A percentile compares a stretch with the other conserved stretches of the same genome.
Evolutionary conservation across 2,113 vertebrate genomes (phyloP).

Genomic region (Candoia aspera): DNA sequence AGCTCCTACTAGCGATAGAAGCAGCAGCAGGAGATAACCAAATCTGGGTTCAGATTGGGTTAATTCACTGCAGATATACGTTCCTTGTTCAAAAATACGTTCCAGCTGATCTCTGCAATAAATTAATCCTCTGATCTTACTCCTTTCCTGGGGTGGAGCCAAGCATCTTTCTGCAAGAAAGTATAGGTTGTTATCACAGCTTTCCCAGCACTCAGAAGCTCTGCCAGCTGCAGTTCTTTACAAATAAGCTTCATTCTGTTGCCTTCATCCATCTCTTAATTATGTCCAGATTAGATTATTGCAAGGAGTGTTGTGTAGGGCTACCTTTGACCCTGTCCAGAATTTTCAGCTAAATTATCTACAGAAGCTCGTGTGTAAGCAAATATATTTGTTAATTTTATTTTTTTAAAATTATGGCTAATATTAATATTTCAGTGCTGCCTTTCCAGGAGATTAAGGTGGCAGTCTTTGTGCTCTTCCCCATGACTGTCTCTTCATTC

Average conservation of each 20-base stretch:
- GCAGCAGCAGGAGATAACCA: not conserved
- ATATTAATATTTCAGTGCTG: not conserved
- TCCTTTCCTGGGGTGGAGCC: conserved; percentile 1
- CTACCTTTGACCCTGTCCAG: conserved; percentile 1
- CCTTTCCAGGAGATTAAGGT: not conserved
- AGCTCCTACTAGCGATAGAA: not conserved
- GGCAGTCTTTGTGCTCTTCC: not conserved
- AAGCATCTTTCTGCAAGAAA: not conserved
- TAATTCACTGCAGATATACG: not conserved
- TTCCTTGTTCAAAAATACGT: not conserved
- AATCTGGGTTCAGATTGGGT: not conserved
- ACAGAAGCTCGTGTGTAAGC: not conserved
- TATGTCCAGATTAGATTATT: conserved; percentile 15
- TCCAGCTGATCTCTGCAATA: not conserved
- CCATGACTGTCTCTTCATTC: not conserved
- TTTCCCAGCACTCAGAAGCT: not conserved
- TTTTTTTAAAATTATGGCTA: not conserved
- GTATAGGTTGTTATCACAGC: conserved; percentile 8
- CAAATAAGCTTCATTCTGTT: not conserved
- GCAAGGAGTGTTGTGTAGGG: not conserved
- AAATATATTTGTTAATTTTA: not conserved
- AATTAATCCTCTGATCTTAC: not conserved
- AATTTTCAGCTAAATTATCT: not conserved
- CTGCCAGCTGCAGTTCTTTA: not conserved
- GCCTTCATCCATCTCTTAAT: not conserved